Evolutionary conservation across 1,140 invertebrate species (phyloP).

Genomic region (Philotrypesis tridentata): DNA sequence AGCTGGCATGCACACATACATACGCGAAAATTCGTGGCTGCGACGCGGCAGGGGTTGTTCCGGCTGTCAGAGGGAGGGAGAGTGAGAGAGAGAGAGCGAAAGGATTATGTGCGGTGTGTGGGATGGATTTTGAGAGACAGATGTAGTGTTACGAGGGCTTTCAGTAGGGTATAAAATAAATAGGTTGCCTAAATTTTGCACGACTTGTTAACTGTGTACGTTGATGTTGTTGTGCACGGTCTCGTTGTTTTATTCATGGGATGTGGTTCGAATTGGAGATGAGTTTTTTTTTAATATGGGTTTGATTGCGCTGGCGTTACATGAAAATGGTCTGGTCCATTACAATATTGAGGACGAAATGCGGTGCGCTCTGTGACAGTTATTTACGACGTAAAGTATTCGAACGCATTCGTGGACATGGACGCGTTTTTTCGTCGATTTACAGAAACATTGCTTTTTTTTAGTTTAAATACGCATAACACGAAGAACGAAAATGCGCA

Average conservation of each 20-base stretch:
- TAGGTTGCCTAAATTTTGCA: neutral
- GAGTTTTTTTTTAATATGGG: slow-evolving; percentile 42
- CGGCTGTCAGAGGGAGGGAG: slow-evolving; percentile 52
- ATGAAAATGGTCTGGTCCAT: no score
- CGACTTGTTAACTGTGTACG: neutral
- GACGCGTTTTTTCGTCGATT: no score
- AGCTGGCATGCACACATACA: neutral
- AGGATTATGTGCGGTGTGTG: neutral
- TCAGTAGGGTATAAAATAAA: neutral
- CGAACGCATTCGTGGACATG: no score
- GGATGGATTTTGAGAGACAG: slow-evolving; percentile 4
- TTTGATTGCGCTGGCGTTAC: slow-evolving; percentile 56
- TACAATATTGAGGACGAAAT: no score
- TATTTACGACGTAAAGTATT: no score
- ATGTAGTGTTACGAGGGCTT: slow-evolving; percentile 30
- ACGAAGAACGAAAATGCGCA: no score
- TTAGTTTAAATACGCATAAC: no score
- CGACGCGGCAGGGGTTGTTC: slow-evolving; percentile 44
- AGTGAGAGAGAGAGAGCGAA: no score
- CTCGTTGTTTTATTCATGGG: neutral
- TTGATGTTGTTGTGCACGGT: neutral
- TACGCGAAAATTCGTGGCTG: neutral
- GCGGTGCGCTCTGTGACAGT: no score
- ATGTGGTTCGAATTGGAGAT: neutral
- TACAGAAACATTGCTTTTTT: no score